Percentiles rank a stretch among this genome's conserved stretches.
phyloP scores from a whole-genome alignment of 2,113 vertebrate genomes.

The Ictalurus punctatus region DNA sequence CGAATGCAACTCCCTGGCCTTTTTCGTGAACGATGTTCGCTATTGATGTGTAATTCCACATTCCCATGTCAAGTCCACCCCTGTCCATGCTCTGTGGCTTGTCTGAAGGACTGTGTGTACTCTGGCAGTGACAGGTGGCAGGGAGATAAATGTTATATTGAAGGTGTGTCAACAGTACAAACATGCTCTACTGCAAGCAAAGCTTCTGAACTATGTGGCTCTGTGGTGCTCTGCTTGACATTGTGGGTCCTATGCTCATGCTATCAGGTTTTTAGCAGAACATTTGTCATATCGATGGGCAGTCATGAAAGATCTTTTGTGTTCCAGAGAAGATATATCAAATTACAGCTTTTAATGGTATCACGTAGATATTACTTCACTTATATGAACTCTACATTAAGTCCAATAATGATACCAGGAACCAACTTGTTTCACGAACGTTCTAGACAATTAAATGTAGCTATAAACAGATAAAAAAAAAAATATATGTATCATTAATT shows the following conservation, averaged over 20 bases:
- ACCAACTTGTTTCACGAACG: neutral
- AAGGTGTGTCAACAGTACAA: constrained; percentile 23
- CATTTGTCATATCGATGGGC: neutral
- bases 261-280: constrained; percentile 3
- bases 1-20: neutral
- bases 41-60: neutral
- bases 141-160: constrained; percentile 29
- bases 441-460: too few relatives aligned
- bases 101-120: neutral
- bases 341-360: constrained; percentile 14
- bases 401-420: neutral
- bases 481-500: neutral
- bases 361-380: constrained; percentile 10
- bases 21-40: constrained; percentile 26
- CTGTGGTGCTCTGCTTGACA: neutral
- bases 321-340: constrained; percentile 2
- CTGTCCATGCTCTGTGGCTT: neutral
- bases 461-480: neutral
- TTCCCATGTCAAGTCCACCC: neutral
- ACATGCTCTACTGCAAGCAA: neutral
- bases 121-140: constrained; percentile 33
- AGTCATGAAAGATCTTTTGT: constrained; percentile 18
- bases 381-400: neutral
- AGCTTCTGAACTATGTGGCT: neutral
- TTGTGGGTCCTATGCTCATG: neutral